phyloP scores from a whole-genome alignment of 1,140 invertebrate species.

The Dinothrombium tinctorium region DNA sequence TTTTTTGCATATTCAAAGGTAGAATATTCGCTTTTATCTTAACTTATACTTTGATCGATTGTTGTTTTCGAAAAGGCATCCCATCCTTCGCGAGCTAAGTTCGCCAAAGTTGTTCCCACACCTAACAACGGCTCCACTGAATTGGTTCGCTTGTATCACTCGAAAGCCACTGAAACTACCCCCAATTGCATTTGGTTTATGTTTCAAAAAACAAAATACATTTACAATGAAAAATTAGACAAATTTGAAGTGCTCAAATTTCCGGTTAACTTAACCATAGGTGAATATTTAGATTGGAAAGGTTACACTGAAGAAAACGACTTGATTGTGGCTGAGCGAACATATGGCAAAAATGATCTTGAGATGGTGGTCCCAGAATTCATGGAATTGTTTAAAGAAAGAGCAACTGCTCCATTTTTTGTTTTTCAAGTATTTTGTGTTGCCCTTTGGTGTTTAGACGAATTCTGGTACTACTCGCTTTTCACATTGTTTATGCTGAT shows the following conservation, averaged over 20 bases:
- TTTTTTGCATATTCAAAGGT: slow-evolving; percentile 53
- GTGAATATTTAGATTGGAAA: slow-evolving; percentile 57
- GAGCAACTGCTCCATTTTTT: slow-evolving; percentile 96
- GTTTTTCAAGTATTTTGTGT: slow-evolving; percentile 87
- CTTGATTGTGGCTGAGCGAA: slow-evolving; percentile 40
- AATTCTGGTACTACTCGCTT: slow-evolving; percentile 91
- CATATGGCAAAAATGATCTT: slow-evolving; percentile 67
- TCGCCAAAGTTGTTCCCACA: slow-evolving; percentile 84
- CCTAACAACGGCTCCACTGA: slow-evolving; percentile 92
- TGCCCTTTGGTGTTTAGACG: slow-evolving; percentile 90
- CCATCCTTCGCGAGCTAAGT: slow-evolving; percentile 43
- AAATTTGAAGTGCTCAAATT: slow-evolving; percentile 54
- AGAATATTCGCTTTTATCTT: slow-evolving; percentile 18
- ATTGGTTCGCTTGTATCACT: slow-evolving; percentile 47
- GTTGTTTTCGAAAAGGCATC: slow-evolving; percentile 30
- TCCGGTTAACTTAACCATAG: slow-evolving; percentile 42
- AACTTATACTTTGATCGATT: slow-evolving; percentile 2
- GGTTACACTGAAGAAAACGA: slow-evolving; percentile 62
- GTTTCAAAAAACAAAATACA: slow-evolving; percentile 91
- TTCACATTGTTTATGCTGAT: slow-evolving; percentile 95
- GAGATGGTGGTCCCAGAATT: slow-evolving; percentile 86
- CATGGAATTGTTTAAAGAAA: slow-evolving; percentile 80
- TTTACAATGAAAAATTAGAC: slow-evolving; percentile 51
- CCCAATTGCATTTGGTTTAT: slow-evolving; percentile 40
- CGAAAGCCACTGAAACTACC: slow-evolving; percentile 19